Base-by-base conservation (phyloP, 2,888 invertebrate genomes). In the Sisyra terminalis region DNA sequence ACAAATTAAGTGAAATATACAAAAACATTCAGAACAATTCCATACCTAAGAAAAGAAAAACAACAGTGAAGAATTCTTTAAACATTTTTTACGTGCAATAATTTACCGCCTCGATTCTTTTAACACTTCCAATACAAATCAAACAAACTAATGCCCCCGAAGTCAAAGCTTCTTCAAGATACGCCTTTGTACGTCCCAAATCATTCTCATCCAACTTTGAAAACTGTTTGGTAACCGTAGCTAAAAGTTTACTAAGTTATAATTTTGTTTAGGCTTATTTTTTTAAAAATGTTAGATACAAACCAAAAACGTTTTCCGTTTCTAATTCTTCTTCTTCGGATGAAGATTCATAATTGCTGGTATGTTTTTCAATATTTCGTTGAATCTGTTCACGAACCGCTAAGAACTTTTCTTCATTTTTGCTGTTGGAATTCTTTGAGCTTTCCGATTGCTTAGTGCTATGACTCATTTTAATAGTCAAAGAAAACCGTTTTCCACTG, bases 111-210 rank as follows among this genome's bases (percentile, higher is more conserved):
- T 92, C 83, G 42, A 68, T 70, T 50, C 84, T 72, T 58, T 83
- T 87, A 10, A 93, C 75, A 32, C 82, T 79, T 3, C 82, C 87
- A 55, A 93, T 90, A 54, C 93, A 93, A 54, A 94, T 85, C 2
- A 93, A 70, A 56, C 94, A 94, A 9, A 84, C 82, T 2, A 81
- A 76, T 7, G 83, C 73, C 6, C 85, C 82, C 14, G 86, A 81
- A 52, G 80, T 76, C 50, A 89, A 73, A 0, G 78, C 71, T 59
- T 88, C 85, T 55, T 84, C 78, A 42, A 92, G 63, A 55, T 82
- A 78, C 39, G 74, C 72, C 53, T 77, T 73, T 3, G 84, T 83
- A 52, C 77, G 66, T 39, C 64, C 64, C 6, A 69, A 54, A 51
- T 68, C 65, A 29, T 61, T 55, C 3, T 61, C 65, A 15, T 62